Evolutionary conservation across 2,113 vertebrate species (phyloP).

Genomic region (Muscicapa adusta): DNA sequence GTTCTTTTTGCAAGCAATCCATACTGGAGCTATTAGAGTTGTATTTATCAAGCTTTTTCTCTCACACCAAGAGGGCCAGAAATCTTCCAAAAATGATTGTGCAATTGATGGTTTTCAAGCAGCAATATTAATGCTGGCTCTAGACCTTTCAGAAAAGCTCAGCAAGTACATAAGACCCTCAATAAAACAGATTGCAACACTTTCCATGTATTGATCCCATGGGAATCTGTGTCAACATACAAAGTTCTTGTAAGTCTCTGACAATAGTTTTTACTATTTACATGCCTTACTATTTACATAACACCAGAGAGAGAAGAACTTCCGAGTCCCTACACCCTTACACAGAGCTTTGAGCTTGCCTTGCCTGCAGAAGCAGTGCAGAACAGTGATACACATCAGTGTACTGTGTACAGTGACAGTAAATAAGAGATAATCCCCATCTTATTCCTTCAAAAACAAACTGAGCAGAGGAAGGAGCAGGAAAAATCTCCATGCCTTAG

Average conservation of each 20-base stretch:
- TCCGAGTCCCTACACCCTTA: too few species aligned
- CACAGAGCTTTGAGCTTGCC: background rate
- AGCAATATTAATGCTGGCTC: background rate
- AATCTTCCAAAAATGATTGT: background rate
- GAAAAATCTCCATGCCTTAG: background rate
- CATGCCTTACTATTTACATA: background rate
- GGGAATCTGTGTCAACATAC: background rate
- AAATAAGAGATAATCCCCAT: background rate
- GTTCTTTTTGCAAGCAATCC: background rate
- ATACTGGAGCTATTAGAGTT: background rate
- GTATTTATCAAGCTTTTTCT: background rate
- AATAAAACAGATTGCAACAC: background rate
- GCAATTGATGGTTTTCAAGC: background rate
- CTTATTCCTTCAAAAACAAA: background rate
- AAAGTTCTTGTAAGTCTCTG: background rate
- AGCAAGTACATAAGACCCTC: background rate
- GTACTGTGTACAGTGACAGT: background rate
- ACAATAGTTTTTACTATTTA: background rate
- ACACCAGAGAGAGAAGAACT: background rate
- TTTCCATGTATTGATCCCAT: background rate
- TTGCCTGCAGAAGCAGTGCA: background rate
- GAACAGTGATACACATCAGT: background rate
- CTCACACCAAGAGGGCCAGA: background rate
- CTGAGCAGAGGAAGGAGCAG: background rate
- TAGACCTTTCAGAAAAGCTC: background rate